Percentiles rank a stretch among this genome's conserved stretches.
Conservation (phyloP, 2,113 vertebrate species). For the Psittacula cyanocephala region DNA sequence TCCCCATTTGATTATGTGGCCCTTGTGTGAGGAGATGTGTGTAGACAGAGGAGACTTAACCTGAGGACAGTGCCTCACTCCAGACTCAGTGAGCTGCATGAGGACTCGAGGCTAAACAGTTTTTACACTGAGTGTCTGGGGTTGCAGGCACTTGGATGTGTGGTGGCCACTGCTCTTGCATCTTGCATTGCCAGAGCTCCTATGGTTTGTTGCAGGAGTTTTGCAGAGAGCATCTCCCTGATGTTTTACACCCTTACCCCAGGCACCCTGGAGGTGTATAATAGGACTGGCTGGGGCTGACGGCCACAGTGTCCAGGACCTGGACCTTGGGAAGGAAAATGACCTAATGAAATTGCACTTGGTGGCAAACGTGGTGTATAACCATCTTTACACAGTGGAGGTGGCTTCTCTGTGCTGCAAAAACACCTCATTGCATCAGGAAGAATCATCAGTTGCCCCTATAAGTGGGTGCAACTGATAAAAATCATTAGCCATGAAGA, state of each 20-base stretch:
- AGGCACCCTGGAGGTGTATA: accelerated
- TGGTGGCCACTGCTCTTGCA: not conserved
- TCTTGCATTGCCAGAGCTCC: accelerated
- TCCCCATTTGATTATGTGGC: not conserved
- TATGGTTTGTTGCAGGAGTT: not conserved
- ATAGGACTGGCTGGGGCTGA: not conserved
- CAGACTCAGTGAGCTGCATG: not conserved
- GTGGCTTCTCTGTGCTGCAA: not conserved
- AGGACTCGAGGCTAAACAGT: not conserved
- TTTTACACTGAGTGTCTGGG: accelerated
- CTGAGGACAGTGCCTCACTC: accelerated
- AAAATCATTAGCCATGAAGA: not conserved
- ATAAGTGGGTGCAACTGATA: not conserved
- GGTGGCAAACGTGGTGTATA: not conserved
- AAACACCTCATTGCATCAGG: accelerated
- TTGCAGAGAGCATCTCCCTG: accelerated
- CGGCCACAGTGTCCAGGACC: accelerated
- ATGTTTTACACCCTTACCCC: accelerated
- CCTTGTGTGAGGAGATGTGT: not conserved
- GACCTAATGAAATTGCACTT: not conserved
- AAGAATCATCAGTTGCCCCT: not conserved
- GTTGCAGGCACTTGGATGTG: accelerated
- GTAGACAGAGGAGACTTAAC: not conserved
- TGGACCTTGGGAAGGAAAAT: accelerated
- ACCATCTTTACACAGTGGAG: not conserved